Conservation (phyloP, 2,113 vertebrate genomes). For the Megaceryle torquata region DNA sequence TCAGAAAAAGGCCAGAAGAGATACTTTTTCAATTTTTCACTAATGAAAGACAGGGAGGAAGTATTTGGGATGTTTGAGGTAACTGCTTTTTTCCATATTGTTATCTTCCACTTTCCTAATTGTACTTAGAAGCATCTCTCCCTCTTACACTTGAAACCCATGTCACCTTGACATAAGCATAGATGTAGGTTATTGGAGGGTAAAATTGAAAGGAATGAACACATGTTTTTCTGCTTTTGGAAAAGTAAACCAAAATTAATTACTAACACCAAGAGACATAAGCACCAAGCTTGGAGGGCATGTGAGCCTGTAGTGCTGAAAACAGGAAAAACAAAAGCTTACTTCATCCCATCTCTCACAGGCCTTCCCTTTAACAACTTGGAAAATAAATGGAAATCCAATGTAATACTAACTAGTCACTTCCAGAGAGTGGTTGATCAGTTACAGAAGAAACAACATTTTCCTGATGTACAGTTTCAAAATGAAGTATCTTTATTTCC, state of each 20-base stretch:
- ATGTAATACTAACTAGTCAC: neutral
- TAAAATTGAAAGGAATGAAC: neutral
- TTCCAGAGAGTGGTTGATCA: neutral
- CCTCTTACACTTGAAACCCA: neutral
- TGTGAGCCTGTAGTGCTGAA: neutral
- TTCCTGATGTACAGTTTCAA: neutral
- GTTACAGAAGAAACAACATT: neutral
- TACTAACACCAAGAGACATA: neutral
- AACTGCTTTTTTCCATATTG: neutral
- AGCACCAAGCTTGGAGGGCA: neutral
- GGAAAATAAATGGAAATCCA: neutral
- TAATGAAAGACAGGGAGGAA: neutral
- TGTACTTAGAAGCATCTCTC: neutral
- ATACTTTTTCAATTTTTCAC: neutral
- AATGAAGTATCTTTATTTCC: neutral
- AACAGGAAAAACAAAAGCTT: neutral
- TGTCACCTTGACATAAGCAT: neutral
- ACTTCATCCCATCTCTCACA: neutral
- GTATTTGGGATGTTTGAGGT: neutral
- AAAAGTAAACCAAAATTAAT: neutral
- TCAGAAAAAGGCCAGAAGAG: neutral
- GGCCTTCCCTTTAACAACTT: neutral
- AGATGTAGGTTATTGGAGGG: neutral
- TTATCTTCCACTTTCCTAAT: neutral
- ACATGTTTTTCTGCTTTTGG: neutral